Base-by-base conservation (phyloP, 2,888 invertebrate genomes). In the Nomada ruficornis region DNA sequence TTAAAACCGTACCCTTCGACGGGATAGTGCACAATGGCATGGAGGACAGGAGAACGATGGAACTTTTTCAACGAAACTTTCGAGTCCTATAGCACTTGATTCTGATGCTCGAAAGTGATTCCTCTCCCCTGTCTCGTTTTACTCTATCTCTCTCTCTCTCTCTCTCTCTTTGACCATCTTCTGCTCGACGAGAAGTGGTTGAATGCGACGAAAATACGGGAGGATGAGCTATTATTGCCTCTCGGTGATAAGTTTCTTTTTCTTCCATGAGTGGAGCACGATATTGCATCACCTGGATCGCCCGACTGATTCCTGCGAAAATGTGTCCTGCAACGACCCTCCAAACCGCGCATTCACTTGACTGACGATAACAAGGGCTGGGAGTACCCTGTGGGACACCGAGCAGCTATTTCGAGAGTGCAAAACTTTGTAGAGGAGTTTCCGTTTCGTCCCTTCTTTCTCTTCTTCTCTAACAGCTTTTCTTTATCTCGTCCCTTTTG, bases 391-490 rank as follows among this genome's bases (percentile, higher is more conserved):
- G 73, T 60, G 84, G 88, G 86, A 81, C 77, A 63, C 62, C 81
- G 77, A 77, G 77, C 77, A 77, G 84, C 82, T 85, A 86, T 85
- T 88, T 85, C 77, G 74, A 83, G 78, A 88, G 86, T 86, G 83
- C 82, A 77, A 80, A 86, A 88, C 86, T 83, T 86, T 80, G 77
- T 75, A 52, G 60, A 54, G 71, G 62, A 82, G 77, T 76, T 81
- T 63, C 69, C 47, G 54, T 52, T 60, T 62, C 55, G 70, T 42
- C 63, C 62, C 47, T 57, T 52, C 67, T 7, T 65, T 42, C 52
- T 54, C 18, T 26, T 36, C 9, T 13, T 18, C 23, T 36, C 26
- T 71, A 36, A 36, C 36, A 36, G 36, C 36, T 36, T 36, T 36
- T 36, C 7, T 75, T 68, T 42, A 57, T 23, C 15, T n/a, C 52